Percentiles rank a stretch among this genome's conserved stretches.
Evolutionary conservation across 2,113 vertebrate genomes (phyloP).

Genomic region (Lepidothrix coronata): DNA sequence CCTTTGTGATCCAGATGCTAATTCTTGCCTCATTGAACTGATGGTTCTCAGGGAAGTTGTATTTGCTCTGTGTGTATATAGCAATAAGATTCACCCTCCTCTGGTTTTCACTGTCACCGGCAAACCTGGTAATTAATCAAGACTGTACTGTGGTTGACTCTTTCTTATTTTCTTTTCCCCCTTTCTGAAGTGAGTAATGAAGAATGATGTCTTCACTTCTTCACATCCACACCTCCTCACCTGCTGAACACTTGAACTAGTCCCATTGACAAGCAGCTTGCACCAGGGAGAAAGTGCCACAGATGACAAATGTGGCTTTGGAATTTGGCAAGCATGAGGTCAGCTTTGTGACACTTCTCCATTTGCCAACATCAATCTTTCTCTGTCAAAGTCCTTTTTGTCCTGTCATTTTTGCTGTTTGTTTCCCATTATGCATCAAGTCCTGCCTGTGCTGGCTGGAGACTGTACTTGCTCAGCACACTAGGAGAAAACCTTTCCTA

Average conservation of each 20-base stretch:
- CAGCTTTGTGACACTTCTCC: slow-evolving; percentile 45
- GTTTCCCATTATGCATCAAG: background rate
- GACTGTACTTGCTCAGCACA: background rate
- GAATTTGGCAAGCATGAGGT: slow-evolving; percentile 24
- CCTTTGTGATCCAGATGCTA: background rate
- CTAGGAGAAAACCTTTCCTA: background rate
- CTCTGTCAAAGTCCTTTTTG: slow-evolving; percentile 30
- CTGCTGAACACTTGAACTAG: slow-evolving; percentile 35
- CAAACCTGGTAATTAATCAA: slow-evolving; percentile 72
- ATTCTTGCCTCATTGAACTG: slow-evolving; percentile 14
- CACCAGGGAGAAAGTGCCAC: slow-evolving; percentile 13
- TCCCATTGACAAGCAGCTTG: slow-evolving; percentile 39
- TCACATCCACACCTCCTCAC: slow-evolving; percentile 39
- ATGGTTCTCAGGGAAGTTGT: slow-evolving; percentile 28
- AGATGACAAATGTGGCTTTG: slow-evolving; percentile 65
- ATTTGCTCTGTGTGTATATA: background rate
- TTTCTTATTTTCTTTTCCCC: slow-evolving; percentile 30
- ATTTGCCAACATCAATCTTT: slow-evolving; percentile 61
- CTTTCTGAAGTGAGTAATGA: slow-evolving; percentile 66
- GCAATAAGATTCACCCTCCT: slow-evolving; percentile 22
- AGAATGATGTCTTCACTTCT: slow-evolving; percentile 68
- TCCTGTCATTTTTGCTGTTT: slow-evolving; percentile 1
- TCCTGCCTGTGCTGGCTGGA: background rate
- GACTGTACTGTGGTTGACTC: slow-evolving; percentile 20
- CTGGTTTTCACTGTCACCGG: slow-evolving; percentile 53